These are phyloP conservation scores for Cephus cinctus DNA, from an alignment of 1,140 invertebrate species.

Conservation along the genomic window DNA sequence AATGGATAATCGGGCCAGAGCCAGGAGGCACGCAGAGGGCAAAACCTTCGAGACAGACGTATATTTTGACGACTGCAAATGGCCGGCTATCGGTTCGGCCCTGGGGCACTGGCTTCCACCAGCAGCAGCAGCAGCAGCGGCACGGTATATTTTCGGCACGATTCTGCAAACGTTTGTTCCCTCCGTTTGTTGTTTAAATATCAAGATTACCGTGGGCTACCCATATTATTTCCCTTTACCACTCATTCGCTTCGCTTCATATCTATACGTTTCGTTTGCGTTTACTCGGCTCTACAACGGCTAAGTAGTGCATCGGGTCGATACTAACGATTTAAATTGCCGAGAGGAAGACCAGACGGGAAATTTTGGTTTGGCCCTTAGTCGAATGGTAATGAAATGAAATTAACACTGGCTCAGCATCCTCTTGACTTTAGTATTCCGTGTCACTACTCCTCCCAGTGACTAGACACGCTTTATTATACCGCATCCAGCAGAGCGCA, in stretches of 20 bases:
- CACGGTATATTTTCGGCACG: constrained; percentile 21
- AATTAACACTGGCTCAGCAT: constrained; percentile 21
- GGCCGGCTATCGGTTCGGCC: constrained; percentile 30
- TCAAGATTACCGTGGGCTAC: constrained; percentile 26
- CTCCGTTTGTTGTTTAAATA: constrained; percentile 40
- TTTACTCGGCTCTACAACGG: constrained; percentile 25
- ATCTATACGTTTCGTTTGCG: constrained; percentile 10
- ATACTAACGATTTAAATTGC: constrained; percentile 32
- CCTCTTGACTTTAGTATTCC: constrained; percentile 8
- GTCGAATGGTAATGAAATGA: constrained; percentile 30
- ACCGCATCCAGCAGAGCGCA: no score
- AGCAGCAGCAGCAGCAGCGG: not conserved
- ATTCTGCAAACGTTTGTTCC: constrained; percentile 17
- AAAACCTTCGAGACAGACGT: constrained; percentile 39
- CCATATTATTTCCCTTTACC: constrained; percentile 36
- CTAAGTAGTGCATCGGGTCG: constrained; percentile 5
- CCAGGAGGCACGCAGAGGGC: constrained; percentile 20
- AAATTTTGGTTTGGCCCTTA: constrained; percentile 29
- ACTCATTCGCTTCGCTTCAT: constrained; percentile 29
- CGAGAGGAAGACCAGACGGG: constrained; percentile 22
- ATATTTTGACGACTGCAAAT: constrained; percentile 51
- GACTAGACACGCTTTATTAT: no score
- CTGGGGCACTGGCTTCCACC: constrained; percentile 4
- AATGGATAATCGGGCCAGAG: constrained; percentile 26
- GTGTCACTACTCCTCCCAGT: constrained; percentile 28